phyloP scores from a whole-genome alignment of 1,140 invertebrate genomes.

The Papilio polyxenes region DNA sequence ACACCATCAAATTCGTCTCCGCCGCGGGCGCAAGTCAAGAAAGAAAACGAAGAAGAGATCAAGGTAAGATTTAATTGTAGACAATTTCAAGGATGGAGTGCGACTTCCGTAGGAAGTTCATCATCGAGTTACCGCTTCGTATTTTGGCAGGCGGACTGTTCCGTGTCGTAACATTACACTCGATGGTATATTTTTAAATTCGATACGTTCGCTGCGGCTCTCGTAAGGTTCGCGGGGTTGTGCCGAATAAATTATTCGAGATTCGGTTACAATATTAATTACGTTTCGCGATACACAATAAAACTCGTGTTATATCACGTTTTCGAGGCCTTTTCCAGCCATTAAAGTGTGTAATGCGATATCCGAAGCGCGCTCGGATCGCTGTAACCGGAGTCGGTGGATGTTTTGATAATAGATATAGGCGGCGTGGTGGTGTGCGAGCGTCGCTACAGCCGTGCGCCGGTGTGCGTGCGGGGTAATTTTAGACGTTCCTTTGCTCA shows the following conservation, averaged over 20 bases:
- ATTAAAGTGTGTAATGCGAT: slow-evolving; percentile 80
- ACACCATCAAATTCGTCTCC: slow-evolving; percentile 57
- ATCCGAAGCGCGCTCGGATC: slow-evolving; percentile 79
- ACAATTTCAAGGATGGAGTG: slow-evolving; percentile 56
- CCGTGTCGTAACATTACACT: slow-evolving; percentile 67
- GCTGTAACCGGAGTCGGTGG: slow-evolving; percentile 78
- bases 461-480: slow-evolving; percentile 75
- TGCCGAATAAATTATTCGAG: slow-evolving; percentile 75
- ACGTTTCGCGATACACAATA: slow-evolving; percentile 79
- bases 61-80: slow-evolving; percentile 71
- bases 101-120: slow-evolving; percentile 64
- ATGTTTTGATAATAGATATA: slow-evolving; percentile 81
- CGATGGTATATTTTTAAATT: slow-evolving; percentile 78
- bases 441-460: slow-evolving; percentile 57
- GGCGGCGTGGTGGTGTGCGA: slow-evolving; percentile 66
- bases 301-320: slow-evolving; percentile 80
- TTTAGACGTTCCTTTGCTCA: slow-evolving; percentile 80
- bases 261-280: slow-evolving; percentile 79
- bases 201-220: slow-evolving; percentile 61
- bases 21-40: slow-evolving; percentile 74
- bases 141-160: slow-evolving; percentile 71
- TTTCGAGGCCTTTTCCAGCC: slow-evolving; percentile 81
- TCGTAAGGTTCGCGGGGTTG: slow-evolving; percentile 61
- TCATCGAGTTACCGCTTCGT: slow-evolving; percentile 64
- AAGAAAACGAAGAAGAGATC: slow-evolving; percentile 80